These are phyloP conservation scores for Oncorhynchus gorbuscha DNA, from an alignment of 2,113 vertebrate species.

Conservation along the genomic window DNA sequence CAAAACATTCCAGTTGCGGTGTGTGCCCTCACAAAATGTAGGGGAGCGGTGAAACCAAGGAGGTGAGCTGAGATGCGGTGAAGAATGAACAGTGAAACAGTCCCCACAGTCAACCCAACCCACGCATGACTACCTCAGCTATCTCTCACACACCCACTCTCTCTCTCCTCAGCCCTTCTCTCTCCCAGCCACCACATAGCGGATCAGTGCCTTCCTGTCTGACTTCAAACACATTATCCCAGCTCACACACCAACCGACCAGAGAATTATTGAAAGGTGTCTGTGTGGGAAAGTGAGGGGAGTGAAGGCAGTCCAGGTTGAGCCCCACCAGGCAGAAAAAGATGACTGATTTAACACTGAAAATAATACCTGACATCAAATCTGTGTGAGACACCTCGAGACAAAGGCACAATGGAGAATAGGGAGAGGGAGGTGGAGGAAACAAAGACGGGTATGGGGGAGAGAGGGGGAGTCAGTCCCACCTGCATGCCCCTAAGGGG, in stretches of 20 bases:
- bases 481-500: constrained; percentile 47
- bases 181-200: not conserved
- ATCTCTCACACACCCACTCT: constrained; percentile 30
- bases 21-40: constrained; percentile 47
- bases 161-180: constrained; percentile 7
- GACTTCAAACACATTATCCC: constrained; percentile 20
- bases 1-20: constrained; percentile 9
- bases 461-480: constrained; percentile 27
- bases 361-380: constrained; percentile 71
- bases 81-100: constrained; percentile 26
- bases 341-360: constrained; percentile 67
- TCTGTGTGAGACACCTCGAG: constrained; percentile 61
- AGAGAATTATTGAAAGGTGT: constrained; percentile 10
- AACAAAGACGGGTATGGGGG: constrained; percentile 37
- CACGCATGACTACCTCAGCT: constrained; percentile 53
- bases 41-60: constrained; percentile 39
- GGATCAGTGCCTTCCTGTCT: constrained; percentile 20
- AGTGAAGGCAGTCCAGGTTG: constrained; percentile 14
- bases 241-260: constrained; percentile 1
- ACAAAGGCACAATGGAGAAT: constrained; percentile 57
- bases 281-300: constrained; percentile 8
- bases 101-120: constrained; percentile 47
- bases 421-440: constrained; percentile 35
- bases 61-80: constrained; percentile 39
- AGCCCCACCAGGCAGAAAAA: constrained; percentile 57